A percentile compares a stretch with the other conserved stretches of the same genome.
Evolutionary conservation across 1,140 invertebrate genomes (phyloP).

Genomic region (Halictus rubicundus): DNA sequence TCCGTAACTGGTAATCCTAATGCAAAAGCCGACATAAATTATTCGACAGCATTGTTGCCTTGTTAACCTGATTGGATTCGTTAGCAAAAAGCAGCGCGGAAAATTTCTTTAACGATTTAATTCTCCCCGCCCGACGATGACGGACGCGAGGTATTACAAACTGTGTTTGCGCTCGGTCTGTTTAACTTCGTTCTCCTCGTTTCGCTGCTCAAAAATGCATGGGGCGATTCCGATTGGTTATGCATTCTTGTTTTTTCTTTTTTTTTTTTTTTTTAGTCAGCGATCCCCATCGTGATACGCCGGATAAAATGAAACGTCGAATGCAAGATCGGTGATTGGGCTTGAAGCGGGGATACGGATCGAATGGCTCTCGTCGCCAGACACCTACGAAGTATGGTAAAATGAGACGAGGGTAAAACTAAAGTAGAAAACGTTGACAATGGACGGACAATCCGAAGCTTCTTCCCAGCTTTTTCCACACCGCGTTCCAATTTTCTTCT

Average conservation of each 20-base stretch:
- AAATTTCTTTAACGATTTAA: constrained; percentile 3
- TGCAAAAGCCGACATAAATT: constrained; percentile 3
- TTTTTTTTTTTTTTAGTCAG: too few relatives aligned
- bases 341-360: background rate
- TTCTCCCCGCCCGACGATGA: background rate
- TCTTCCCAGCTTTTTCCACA: background rate
- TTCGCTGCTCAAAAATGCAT: background rate
- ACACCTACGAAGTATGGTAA: background rate
- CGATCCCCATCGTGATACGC: constrained; percentile 3
- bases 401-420: background rate
- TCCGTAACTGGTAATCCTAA: background rate
- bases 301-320: constrained; percentile 3
- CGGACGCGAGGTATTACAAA: background rate
- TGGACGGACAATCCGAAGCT: constrained; percentile 39
- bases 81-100: constrained; percentile 13
- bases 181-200: constrained; percentile 1
- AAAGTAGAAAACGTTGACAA: constrained; percentile 32
- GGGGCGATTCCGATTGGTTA: too few relatives aligned
- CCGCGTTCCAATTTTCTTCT: constrained; percentile 31
- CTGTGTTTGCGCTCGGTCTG: background rate
- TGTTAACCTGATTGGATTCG: constrained; percentile 20
- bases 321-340: background rate
- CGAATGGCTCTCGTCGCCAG: constrained; percentile 7
- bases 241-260: background rate
- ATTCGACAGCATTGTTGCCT: constrained; percentile 22